Evolutionary conservation across 2,797 vertebrate genomes (phyloP).

Genomic region (Helostoma temminkii): DNA sequence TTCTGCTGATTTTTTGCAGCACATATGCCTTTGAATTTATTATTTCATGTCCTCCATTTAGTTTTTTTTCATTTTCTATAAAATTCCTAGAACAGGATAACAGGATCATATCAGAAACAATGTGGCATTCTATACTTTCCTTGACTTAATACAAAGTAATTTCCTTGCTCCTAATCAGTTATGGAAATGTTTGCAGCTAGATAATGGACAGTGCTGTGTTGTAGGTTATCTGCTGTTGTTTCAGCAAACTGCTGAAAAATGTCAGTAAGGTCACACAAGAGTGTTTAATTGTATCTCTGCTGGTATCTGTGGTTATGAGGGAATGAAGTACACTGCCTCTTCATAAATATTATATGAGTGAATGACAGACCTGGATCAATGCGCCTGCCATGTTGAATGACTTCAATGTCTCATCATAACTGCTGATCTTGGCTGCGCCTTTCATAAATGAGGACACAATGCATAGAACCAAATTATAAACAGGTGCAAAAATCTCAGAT

Average conservation of each 20-base stretch:
- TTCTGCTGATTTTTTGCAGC: constrained; percentile 22
- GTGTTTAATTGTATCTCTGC: constrained; percentile 41
- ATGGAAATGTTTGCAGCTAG: background rate
- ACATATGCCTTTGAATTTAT: constrained; percentile 25
- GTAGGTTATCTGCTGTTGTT: constrained; percentile 11
- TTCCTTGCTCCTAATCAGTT: background rate
- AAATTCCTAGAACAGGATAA: constrained; percentile 12
- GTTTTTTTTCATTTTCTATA: constrained; percentile 1
- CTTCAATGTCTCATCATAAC: constrained; percentile 64
- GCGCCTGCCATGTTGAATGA: constrained; percentile 62
- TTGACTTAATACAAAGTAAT: constrained; percentile 9
- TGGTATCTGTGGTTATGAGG: constrained; percentile 60
- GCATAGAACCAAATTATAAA: constrained; percentile 31
- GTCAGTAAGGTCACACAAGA: constrained; percentile 23
- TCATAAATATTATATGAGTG: constrained; percentile 73
- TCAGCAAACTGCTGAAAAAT: constrained; percentile 12
- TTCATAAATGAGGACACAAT: constrained; percentile 34
- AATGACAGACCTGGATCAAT: constrained; percentile 64
- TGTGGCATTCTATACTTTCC: background rate
- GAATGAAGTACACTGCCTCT: constrained; percentile 37
- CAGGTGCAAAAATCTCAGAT: constrained; percentile 8
- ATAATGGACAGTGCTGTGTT: background rate
- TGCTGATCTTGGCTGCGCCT: constrained; percentile 44
- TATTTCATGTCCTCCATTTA: constrained; percentile 23
- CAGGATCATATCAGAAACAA: constrained; percentile 8